phyloP scores from a whole-genome alignment of 92 coral and sea anemone genomes.

The Galaxea fascicularis region DNA sequence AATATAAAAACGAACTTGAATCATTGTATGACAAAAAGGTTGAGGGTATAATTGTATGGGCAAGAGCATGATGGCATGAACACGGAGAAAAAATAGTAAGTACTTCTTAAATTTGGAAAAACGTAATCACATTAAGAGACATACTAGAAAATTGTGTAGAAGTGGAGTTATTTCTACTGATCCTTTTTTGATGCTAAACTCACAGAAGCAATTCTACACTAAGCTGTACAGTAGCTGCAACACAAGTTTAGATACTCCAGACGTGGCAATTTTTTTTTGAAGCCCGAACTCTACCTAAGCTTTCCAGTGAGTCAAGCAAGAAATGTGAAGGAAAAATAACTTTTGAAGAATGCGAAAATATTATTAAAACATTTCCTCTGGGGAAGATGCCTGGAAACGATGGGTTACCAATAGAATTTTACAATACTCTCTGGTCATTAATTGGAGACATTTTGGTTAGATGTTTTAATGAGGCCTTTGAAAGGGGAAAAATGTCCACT shows the following conservation, averaged over 20 bases:
- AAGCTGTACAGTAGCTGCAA: slow-evolving; percentile 19
- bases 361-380: slow-evolving; percentile 1
- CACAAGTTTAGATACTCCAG: slow-evolving; percentile 11
- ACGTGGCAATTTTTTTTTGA: slow-evolving; percentile 15
- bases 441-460: too few species aligned
- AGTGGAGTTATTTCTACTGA: slow-evolving; percentile 2
- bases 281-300: slow-evolving; percentile 19
- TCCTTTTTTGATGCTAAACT: neutral
- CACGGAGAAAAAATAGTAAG: slow-evolving; percentile 21
- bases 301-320: slow-evolving; percentile 7
- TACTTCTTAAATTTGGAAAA: slow-evolving; percentile 13
- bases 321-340: slow-evolving; percentile 30
- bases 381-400: neutral
- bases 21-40: slow-evolving; percentile 24
- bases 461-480: too few species aligned
- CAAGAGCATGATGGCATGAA: slow-evolving; percentile 19
- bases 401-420: too few species aligned
- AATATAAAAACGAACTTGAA: slow-evolving; percentile 21
- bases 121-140: slow-evolving; percentile 5
- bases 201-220: slow-evolving; percentile 15
- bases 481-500: too few species aligned
- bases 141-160: neutral
- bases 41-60: slow-evolving; percentile 17
- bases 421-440: too few species aligned
- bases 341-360: neutral